Evolutionary conservation across 2,797 vertebrate species (phyloP), one percentile per base, ranked within the genome.

Genomic region (Squalus acanthias): DNA sequence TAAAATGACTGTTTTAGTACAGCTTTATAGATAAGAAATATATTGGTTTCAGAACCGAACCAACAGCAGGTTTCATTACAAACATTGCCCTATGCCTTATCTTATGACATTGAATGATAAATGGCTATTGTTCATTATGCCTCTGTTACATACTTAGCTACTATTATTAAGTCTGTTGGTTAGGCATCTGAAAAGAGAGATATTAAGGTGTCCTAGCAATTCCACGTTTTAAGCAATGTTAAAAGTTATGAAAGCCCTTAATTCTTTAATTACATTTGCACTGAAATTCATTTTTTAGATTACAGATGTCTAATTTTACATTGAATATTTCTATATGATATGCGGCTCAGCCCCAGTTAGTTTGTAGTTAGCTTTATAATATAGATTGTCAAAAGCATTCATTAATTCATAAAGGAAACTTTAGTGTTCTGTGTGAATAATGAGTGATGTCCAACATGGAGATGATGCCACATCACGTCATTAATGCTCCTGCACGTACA

Each of bases 1-100:
- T 29, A 57, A 95, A 95, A 95, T 76, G 70, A 8, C 29, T 53
- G 26, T 95, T 57, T 72, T 72, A 95, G 67, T 46, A 6, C 24
- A 95, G 67, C 15, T 72, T 95, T 57, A 57, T 17, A 95, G 94
- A 95, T 95, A 95, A 95, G 91, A 93, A 95, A 95, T 76, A 95
- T 76, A 95, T 95, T 95, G 70, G 12, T 72, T 76, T 95, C 94
- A 95, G 72, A 74, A 53, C 94, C 57, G 50, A 76, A 74, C 6
- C 53, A 53, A 50, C 94, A 76, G 94, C 13, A 33, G 50, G 24
- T 60, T 76, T 95, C 70, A 95, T 95, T 95, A 76, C 72, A 74
- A 74, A 50, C 46, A 95, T 9, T 72, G 69, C 39, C 46, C 70
- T 22, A 9, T 95, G 50, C 70, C 50, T 95, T 95, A 95, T 95